Conservation (phyloP, 2,888 invertebrate genomes). For the Melanostoma mellinum region DNA sequence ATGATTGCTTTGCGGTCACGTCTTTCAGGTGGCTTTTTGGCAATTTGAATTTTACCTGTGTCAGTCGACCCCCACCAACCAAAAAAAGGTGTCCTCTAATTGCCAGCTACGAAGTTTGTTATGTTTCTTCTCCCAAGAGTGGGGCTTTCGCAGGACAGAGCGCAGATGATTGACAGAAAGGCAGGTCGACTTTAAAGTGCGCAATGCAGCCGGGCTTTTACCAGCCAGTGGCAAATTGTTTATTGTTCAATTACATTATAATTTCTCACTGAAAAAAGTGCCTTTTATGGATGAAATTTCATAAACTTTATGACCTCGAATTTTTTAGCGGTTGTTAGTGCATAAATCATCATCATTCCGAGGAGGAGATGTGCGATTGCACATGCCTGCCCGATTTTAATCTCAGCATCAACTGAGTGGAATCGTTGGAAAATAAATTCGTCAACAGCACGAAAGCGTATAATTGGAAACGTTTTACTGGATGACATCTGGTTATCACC, state of each 20-base stretch:
- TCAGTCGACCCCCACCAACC: constrained; percentile 24
- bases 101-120: constrained; percentile 24
- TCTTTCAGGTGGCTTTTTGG: constrained; percentile 69
- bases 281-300: constrained; percentile 28
- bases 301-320: constrained; percentile 45
- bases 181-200: neutral
- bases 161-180: constrained; percentile 46
- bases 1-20: constrained; percentile 68
- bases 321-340: constrained; percentile 43
- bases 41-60: constrained; percentile 16
- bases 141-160: neutral
- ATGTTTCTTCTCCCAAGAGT: neutral
- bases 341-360: constrained; percentile 41
- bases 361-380: constrained; percentile 29
- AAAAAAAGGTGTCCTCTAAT: constrained; percentile 37
- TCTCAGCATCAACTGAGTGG: constrained; percentile 12
- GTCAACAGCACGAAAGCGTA: constrained; percentile 51
- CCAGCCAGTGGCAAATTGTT: constrained; percentile 51
- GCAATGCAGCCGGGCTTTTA: constrained; percentile 30
- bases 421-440: constrained; percentile 38
- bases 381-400: constrained; percentile 50
- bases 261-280: constrained; percentile 35
- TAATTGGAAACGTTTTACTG: constrained; percentile 66
- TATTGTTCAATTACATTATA: constrained; percentile 58
- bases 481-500: constrained; percentile 69